Evolutionary conservation across 2,797 vertebrate genomes (phyloP).

Genomic region (Pipistrellus pipistrellus): DNA sequence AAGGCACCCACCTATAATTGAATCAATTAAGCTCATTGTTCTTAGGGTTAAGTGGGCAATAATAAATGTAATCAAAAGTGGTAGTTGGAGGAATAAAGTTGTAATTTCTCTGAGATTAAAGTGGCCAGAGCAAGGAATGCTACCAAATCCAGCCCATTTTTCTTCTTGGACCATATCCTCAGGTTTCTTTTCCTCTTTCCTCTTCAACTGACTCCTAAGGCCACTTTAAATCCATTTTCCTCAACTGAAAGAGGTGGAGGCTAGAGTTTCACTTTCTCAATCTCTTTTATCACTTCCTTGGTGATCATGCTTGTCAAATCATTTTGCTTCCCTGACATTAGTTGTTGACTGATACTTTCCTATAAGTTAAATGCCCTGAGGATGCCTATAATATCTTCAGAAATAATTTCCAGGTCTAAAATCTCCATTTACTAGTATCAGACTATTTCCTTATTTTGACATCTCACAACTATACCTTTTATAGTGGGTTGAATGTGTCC

Average conservation of each 20-base stretch:
- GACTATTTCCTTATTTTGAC: neutral
- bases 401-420: neutral
- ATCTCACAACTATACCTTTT: neutral
- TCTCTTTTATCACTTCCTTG: neutral
- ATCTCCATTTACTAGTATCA: neutral
- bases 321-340: neutral
- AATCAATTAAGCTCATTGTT: constrained; percentile 64
- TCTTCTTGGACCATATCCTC: neutral
- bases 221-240: neutral
- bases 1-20: constrained; percentile 5
- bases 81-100: neutral
- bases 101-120: neutral
- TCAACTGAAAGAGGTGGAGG: neutral
- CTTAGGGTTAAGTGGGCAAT: constrained; percentile 1
- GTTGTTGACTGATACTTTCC: neutral
- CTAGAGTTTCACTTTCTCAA: neutral
- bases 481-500: neutral
- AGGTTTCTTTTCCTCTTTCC: neutral
- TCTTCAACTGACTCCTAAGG: neutral
- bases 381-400: neutral
- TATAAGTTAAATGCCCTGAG: neutral
- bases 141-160: neutral
- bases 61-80: neutral
- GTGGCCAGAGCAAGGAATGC: neutral
- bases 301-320: neutral